Conservation (phyloP, 2,888 invertebrate genomes). For the Zelleria hepariella region DNA sequence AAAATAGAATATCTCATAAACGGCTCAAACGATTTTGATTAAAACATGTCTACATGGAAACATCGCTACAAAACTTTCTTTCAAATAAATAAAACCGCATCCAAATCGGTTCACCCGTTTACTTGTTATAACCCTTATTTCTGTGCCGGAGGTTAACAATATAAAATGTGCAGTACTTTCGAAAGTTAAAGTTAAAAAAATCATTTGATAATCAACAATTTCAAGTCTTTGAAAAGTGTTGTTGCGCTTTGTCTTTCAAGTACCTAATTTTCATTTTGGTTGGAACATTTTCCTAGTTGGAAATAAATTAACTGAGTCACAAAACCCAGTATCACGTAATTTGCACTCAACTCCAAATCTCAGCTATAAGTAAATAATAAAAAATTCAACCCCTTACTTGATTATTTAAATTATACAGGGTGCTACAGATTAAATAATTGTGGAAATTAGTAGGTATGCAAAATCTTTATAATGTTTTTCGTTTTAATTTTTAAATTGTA, state of each 20-base stretch:
- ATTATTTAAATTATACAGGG: background rate
- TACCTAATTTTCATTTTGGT: background rate
- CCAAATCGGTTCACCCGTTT: too few species aligned
- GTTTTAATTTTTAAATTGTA: too few species aligned
- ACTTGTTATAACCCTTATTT: background rate
- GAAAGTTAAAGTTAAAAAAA: background rate
- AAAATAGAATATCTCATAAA: too few species aligned
- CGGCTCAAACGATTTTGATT: too few species aligned
- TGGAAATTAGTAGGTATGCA: too few species aligned
- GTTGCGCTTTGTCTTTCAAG: too few species aligned
- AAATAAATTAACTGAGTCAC: background rate
- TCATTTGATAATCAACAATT: background rate
- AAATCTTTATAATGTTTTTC: too few species aligned
- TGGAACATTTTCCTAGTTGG: background rate
- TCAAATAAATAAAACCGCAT: too few species aligned
- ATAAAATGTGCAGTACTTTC: background rate
- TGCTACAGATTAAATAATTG: too few species aligned
- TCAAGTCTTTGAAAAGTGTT: background rate
- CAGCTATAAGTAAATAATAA: slow-evolving; percentile 20
- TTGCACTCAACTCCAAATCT: background rate
- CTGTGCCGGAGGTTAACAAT: background rate
- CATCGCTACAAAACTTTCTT: background rate
- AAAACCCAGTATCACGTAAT: background rate
- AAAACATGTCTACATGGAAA: background rate
- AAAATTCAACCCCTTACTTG: slow-evolving; percentile 30